Percentiles rank a stretch among this genome's conserved stretches.
Conservation (phyloP, 2,888 invertebrate genomes). For the Lithophane ornitopus region DNA sequence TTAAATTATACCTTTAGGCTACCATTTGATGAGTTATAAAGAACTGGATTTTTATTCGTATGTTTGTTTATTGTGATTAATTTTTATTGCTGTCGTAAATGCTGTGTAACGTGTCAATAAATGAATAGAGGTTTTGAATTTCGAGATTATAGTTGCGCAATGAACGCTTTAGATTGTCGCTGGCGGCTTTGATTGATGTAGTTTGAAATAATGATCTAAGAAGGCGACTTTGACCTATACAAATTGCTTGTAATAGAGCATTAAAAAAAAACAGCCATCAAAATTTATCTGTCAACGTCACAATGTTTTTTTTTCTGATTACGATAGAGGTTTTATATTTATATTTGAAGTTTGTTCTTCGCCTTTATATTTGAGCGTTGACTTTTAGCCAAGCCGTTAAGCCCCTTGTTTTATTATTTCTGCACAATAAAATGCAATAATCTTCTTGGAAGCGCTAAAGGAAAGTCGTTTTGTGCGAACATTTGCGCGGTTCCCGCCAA, state of each 20-base stretch:
- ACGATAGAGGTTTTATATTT: conserved; percentile 58
- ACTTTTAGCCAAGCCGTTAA: conserved; percentile 63
- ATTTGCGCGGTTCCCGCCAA: conserved; percentile 82
- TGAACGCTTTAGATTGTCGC: conserved; percentile 60
- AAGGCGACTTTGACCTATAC: conserved; percentile 40
- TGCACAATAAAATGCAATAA: conserved; percentile 75
- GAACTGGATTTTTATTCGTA: conserved; percentile 77
- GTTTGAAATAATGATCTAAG: conserved; percentile 48
- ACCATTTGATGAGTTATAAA: conserved; percentile 87
- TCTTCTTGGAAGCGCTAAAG: conserved; percentile 72
- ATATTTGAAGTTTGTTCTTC: conserved; percentile 50
- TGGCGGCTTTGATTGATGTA: conserved; percentile 59
- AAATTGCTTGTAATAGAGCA: conserved; percentile 37
- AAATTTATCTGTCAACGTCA: conserved; percentile 15
- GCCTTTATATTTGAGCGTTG: conserved; percentile 55
- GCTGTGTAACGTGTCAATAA: conserved; percentile 76
- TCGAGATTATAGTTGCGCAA: conserved; percentile 65
- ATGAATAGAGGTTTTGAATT: conserved; percentile 66
- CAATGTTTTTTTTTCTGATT: background rate
- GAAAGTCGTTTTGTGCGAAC: conserved; percentile 75
- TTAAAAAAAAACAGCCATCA: conserved; percentile 39
- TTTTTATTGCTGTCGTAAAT: conserved; percentile 81
- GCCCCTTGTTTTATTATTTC: conserved; percentile 70
- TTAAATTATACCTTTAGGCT: conserved; percentile 87
- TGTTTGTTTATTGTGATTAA: conserved; percentile 90